These are phyloP conservation scores for Drosophila meridionalis DNA, from an alignment of 2,888 invertebrate genomes.

Conservation along the genomic window DNA sequence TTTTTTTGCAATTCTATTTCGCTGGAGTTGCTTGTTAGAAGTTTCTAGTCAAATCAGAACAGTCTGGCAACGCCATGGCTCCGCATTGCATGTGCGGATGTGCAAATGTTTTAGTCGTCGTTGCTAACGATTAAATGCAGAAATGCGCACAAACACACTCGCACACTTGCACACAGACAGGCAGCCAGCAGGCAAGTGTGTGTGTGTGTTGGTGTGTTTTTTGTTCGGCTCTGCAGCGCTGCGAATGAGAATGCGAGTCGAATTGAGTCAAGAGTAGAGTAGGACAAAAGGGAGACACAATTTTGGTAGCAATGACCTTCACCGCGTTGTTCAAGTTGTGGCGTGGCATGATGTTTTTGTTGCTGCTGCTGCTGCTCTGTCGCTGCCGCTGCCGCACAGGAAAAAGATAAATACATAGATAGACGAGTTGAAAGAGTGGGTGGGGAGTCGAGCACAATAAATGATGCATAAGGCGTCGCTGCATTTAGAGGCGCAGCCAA, in stretches of 20 bases:
- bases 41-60: neutral
- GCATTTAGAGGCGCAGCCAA: conserved; percentile 20
- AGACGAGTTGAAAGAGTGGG: neutral
- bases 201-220: conserved; percentile 20
- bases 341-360: conserved; percentile 49
- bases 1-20: neutral
- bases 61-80: conserved; percentile 45
- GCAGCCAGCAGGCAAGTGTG: neutral
- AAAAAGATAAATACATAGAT: conserved; percentile 44
- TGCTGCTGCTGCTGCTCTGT: conserved; percentile 29
- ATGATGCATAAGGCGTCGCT: conserved; percentile 67
- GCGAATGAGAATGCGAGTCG: conserved; percentile 61
- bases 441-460: conserved; percentile 41
- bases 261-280: conserved; percentile 73
- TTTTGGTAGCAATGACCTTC: conserved; percentile 86
- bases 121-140: conserved; percentile 43
- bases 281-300: conserved; percentile 84
- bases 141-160: conserved; percentile 22
- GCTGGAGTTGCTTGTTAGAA: conserved; percentile 4
- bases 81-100: conserved; percentile 61
- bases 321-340: conserved; percentile 84
- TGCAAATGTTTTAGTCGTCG: conserved; percentile 47
- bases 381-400: conserved; percentile 39
- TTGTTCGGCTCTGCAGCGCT: conserved; percentile 44
- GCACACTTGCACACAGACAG: conserved; percentile 3